phyloP scores from a whole-genome alignment of 1,140 invertebrate species.

The Patella vulgata region DNA sequence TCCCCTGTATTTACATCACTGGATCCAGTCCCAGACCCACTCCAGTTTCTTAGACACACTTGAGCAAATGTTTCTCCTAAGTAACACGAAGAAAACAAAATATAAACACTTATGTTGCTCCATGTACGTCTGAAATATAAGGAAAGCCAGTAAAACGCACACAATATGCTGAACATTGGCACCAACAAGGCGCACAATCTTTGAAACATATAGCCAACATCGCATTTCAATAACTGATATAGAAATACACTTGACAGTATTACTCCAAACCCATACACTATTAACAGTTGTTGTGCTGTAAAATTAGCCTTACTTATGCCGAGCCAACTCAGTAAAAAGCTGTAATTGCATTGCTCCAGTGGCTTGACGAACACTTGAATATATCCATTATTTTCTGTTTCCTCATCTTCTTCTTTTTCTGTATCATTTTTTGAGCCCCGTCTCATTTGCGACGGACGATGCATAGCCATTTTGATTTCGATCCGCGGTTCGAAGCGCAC shows the following conservation, averaged over 20 bases:
- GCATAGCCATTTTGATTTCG: conserved; percentile 54
- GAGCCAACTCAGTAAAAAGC: conserved; percentile 54
- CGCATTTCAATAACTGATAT: conserved; percentile 55
- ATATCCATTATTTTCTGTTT: conserved; percentile 61
- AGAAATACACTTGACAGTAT: conserved; percentile 42
- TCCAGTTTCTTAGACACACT: conserved; percentile 42
- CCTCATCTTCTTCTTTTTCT: conserved; percentile 58
- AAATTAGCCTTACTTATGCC: conserved; percentile 48
- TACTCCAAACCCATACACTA: conserved; percentile 49
- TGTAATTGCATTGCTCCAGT: conserved; percentile 57
- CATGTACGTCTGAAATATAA: conserved; percentile 62
- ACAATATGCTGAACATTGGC: conserved; percentile 63
- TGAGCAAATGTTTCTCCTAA: conserved; percentile 62
- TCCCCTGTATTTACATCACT: conserved; percentile 8
- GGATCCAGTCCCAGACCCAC: conserved; percentile 7
- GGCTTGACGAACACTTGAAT: conserved; percentile 62
- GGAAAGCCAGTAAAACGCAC: conserved; percentile 64
- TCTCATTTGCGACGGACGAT: conserved; percentile 44
- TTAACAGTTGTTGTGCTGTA: conserved; percentile 48
- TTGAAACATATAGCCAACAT: conserved; percentile 60
- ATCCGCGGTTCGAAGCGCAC: conserved; percentile 10
- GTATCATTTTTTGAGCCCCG: conserved; percentile 59
- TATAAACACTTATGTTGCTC: conserved; percentile 65
- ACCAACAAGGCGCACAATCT: conserved; percentile 58
- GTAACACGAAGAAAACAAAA: conserved; percentile 64